phyloP scores from a whole-genome alignment of 2,797 vertebrate genomes.

The Hemibagrus guttatus region DNA sequence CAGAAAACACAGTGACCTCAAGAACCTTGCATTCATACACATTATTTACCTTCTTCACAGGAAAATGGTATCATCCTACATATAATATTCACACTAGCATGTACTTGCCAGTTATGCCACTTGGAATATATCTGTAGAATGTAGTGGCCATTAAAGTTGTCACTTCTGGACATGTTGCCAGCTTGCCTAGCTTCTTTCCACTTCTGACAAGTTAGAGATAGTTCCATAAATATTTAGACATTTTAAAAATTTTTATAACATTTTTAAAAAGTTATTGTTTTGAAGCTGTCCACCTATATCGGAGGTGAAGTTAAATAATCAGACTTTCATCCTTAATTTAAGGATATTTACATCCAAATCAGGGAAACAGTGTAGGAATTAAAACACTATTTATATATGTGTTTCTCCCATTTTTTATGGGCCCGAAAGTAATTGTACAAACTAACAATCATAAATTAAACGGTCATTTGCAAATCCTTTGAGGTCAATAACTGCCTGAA shows the following conservation, averaged over 20 bases:
- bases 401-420: neutral
- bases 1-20: slow-evolving; percentile 6
- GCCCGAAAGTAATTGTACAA: neutral
- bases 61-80: neutral
- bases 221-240: neutral
- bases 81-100: too few species aligned
- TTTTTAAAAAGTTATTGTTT: neutral
- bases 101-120: neutral
- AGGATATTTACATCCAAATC: neutral
- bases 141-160: neutral
- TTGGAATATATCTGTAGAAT: neutral
- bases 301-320: neutral
- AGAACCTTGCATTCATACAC: neutral
- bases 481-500: neutral
- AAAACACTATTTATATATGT: neutral
- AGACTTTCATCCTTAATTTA: neutral
- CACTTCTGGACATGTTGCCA: neutral
- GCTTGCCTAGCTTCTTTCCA: neutral
- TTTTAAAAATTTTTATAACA: too few species aligned
- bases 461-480: neutral
- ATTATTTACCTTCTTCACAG: neutral
- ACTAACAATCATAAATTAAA: neutral
- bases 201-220: neutral
- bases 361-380: neutral
- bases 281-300: neutral